A percentile compares a stretch with the other conserved stretches of the same genome.
Conservation (phyloP, 2,888 invertebrate species). For the Germaria angustata region DNA sequence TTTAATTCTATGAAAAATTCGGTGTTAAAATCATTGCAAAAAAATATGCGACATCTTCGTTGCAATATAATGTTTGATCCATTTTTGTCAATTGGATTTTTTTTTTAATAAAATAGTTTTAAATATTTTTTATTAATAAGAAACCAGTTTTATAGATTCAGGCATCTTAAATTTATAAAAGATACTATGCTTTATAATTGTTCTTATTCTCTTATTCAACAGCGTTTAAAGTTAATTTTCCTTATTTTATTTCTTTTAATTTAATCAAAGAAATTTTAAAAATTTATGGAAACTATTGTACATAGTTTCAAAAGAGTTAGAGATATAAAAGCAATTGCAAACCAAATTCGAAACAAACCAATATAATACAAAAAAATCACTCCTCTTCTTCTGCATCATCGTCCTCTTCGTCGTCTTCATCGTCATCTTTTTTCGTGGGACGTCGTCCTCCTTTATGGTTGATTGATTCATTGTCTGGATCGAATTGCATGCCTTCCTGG, state of each 20-base stretch:
- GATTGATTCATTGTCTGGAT: conserved; percentile 76
- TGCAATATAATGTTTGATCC: no score
- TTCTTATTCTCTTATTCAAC: conserved; percentile 16
- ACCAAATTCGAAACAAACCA: conserved; percentile 16
- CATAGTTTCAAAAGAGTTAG: conserved; percentile 7
- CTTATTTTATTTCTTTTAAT: background rate
- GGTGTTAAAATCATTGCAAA: no score
- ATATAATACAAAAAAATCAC: conserved; percentile 28
- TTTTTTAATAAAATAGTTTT: no score
- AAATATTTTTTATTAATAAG: conserved; percentile 38
- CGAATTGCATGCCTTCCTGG: conserved; percentile 80
- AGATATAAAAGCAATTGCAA: conserved; percentile 36
- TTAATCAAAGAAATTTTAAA: background rate
- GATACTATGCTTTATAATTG: conserved; percentile 10
- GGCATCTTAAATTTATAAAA: conserved; percentile 41
- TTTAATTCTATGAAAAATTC: no score
- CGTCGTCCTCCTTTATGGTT: conserved; percentile 74
- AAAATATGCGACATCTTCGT: no score
- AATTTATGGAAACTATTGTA: conserved; percentile 42
- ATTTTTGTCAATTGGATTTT: no score
- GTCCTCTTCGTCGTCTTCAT: conserved; percentile 71
- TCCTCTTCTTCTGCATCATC: conserved; percentile 68
- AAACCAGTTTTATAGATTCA: conserved; percentile 42
- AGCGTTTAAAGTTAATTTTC: conserved; percentile 9
- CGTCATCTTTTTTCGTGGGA: conserved; percentile 69